A percentile compares a stretch with the other conserved stretches of the same genome.
Conservation (phyloP, 2,797 vertebrate genomes). For the Brotogeris chrysoptera region DNA sequence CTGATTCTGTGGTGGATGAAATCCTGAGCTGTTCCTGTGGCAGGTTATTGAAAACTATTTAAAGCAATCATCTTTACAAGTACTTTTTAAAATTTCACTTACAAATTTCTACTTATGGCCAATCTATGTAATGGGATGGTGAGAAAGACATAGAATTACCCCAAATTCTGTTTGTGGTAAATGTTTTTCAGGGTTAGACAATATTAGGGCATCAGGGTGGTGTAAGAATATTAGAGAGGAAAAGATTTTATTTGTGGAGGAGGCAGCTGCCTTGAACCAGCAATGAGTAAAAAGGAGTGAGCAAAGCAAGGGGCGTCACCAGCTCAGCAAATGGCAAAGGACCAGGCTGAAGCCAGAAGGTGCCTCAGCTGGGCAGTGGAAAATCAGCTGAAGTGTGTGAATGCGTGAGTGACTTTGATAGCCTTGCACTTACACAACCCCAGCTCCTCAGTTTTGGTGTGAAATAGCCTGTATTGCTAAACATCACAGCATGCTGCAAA, state of each 20-base stretch:
- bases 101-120: neutral
- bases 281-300: neutral
- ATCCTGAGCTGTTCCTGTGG: neutral
- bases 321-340: neutral
- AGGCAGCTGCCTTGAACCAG: neutral
- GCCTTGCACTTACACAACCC: neutral
- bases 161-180: neutral
- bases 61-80: neutral
- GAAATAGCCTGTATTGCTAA: neutral
- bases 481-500: neutral
- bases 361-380: neutral
- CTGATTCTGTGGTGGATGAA: neutral
- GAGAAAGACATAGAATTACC: neutral
- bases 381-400: neutral
- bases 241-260: neutral
- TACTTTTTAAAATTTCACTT: neutral
- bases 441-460: neutral
- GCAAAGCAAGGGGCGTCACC: neutral
- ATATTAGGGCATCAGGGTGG: neutral
- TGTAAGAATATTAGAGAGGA: neutral
- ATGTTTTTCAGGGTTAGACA: neutral
- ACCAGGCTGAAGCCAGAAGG: neutral
- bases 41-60: neutral
- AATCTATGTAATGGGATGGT: neutral
- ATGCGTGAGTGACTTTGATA: neutral